A percentile compares a stretch with the other conserved stretches of the same genome.
Evolutionary conservation across 2,888 invertebrate species (phyloP).

Genomic region (Drosophila basisetae): DNA sequence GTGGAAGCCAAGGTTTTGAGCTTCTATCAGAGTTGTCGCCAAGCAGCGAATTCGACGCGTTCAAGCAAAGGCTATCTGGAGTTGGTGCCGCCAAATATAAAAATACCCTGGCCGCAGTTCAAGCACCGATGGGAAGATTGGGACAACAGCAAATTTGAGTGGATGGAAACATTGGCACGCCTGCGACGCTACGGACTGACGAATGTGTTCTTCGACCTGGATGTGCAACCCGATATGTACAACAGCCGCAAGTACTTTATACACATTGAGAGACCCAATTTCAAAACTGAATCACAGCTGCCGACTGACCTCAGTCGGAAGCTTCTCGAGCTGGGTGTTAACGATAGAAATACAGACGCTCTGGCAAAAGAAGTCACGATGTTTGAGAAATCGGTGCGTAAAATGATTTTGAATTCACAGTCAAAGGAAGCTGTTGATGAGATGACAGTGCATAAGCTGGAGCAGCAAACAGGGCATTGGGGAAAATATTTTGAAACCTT

Average conservation of each 20-base stretch:
- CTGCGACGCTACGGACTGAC: conserved; percentile 68
- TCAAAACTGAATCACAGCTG: conserved; percentile 8
- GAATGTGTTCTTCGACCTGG: conserved; percentile 43
- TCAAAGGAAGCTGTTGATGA: not conserved
- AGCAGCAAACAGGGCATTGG: conserved; percentile 57
- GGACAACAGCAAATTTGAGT: conserved; percentile 63
- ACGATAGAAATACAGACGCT: accelerated
- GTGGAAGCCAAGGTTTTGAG: conserved; percentile 57
- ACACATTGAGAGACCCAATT: conserved; percentile 43
- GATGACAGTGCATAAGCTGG: conserved; percentile 32
- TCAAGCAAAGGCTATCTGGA: conserved; percentile 58
- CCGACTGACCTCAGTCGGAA: conserved; percentile 2
- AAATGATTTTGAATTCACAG: conserved; percentile 22
- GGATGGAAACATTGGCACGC: conserved; percentile 70
- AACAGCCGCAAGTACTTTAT: conserved; percentile 57
- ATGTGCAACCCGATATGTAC: conserved; percentile 12
- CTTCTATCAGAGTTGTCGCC: conserved; percentile 71
- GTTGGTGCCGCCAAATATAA: conserved; percentile 60
- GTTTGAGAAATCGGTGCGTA: conserved; percentile 36
- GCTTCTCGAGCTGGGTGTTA: conserved; percentile 13
- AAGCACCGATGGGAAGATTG: conserved; percentile 30
- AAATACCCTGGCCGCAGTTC: conserved; percentile 69
- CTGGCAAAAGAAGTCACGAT: conserved; percentile 20
- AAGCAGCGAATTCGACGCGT: conserved; percentile 22
- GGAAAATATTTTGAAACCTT: conserved; percentile 55